A percentile compares a stretch with the other conserved stretches of the same genome.
Conservation (phyloP, 1,140 invertebrate species). For the Drosophila bipectinata region DNA sequence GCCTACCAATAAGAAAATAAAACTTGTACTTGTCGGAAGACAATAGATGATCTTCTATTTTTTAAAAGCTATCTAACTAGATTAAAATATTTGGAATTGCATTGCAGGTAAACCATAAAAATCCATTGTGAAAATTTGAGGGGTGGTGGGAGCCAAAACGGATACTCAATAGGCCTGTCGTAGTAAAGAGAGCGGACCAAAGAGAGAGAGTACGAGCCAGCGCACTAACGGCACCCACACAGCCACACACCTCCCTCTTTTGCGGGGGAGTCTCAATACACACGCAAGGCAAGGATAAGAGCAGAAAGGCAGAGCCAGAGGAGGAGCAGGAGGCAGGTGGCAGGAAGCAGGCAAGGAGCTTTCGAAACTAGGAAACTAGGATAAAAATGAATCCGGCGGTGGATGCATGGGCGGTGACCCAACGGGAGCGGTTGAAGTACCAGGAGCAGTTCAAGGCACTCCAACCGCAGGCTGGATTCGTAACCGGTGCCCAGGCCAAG, state of each 20-base stretch:
- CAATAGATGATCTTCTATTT: constrained; percentile 1
- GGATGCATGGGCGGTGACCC: constrained; percentile 95
- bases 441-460: constrained; percentile 95
- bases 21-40: neutral
- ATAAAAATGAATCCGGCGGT: constrained; percentile 84
- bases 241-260: constrained; percentile 25
- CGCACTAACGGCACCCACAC: constrained; percentile 67
- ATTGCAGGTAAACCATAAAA: constrained; percentile 78
- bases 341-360: constrained; percentile 7
- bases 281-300: constrained; percentile 34
- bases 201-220: constrained; percentile 11
- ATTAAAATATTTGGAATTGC: constrained; percentile 36
- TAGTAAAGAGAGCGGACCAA: constrained; percentile 38
- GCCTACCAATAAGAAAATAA: constrained; percentile 41
- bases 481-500: constrained; percentile 97
- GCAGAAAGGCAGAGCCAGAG: neutral
- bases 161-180: constrained; percentile 67
- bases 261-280: constrained; percentile 58
- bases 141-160: constrained; percentile 77
- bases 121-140: constrained; percentile 81
- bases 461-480: constrained; percentile 93
- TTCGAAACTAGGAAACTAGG: constrained; percentile 31
- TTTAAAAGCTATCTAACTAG: neutral
- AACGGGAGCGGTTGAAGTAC: constrained; percentile 94
- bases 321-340: constrained; percentile 14